Evolutionary conservation across 2,888 invertebrate species (phyloP).

Genomic region (Clusia tigrina): DNA sequence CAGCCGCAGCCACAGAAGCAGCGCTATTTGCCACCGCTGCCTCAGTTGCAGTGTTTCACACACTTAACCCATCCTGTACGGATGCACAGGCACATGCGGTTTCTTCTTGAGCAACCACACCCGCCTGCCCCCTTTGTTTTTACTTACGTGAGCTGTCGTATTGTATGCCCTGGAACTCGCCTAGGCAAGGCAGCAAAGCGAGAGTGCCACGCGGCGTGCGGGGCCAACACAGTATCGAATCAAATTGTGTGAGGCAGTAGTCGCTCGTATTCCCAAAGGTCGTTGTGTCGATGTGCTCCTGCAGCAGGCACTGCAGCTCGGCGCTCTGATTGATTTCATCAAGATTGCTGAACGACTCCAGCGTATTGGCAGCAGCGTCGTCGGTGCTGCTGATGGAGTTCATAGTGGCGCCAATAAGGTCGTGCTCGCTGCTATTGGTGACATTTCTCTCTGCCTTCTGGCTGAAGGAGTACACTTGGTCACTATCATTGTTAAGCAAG

Average conservation of each 20-base stretch:
- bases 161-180: slow-evolving; percentile 77
- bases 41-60: no score
- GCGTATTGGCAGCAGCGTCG: slow-evolving; percentile 11
- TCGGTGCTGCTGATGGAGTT: slow-evolving; percentile 25
- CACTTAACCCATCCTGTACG: no score
- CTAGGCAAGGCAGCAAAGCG: slow-evolving; percentile 80
- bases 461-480: slow-evolving; percentile 5
- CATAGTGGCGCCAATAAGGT: slow-evolving; percentile 25
- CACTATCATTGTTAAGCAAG: not conserved
- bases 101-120: no score
- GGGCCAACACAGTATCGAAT: slow-evolving; percentile 85
- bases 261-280: slow-evolving; percentile 56
- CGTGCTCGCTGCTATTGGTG: not conserved
- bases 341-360: slow-evolving; percentile 42
- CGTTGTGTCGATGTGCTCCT: slow-evolving; percentile 55
- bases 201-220: slow-evolving; percentile 74
- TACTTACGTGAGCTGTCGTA: slow-evolving; percentile 87
- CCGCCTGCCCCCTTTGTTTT: not conserved
- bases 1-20: no score
- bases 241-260: slow-evolving; percentile 75
- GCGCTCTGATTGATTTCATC: slow-evolving; percentile 58
- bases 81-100: no score
- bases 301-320: slow-evolving; percentile 59
- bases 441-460: not conserved
- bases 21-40: no score